Evolutionary conservation across 2,888 invertebrate species (phyloP).

Genomic region (Acrobeloides nanus): DNA sequence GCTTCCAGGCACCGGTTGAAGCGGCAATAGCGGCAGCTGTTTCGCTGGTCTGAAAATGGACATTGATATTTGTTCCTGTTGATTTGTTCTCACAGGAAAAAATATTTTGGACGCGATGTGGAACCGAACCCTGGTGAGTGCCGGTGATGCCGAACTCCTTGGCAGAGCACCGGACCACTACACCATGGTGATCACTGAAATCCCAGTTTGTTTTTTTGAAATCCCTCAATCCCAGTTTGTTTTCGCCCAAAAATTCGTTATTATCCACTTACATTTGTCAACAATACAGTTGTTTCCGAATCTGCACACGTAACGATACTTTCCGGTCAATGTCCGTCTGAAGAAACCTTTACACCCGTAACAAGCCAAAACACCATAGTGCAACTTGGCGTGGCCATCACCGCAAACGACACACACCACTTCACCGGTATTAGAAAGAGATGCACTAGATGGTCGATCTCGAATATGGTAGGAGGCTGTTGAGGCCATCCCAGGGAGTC

Average conservation of each 20-base stretch:
- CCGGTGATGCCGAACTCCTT: too few species aligned
- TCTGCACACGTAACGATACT: slow-evolving; percentile 42
- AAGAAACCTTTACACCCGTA: slow-evolving; percentile 36
- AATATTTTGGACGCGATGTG: neutral
- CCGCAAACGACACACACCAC: slow-evolving; percentile 50
- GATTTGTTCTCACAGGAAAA: slow-evolving; percentile 2
- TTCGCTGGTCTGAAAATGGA: slow-evolving; percentile 38
- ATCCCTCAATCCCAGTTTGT: slow-evolving; percentile 1
- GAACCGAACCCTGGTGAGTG: too few species aligned
- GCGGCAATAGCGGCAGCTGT: slow-evolving; percentile 49
- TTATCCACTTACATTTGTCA: slow-evolving; percentile 50
- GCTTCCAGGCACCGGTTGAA: slow-evolving; percentile 49
- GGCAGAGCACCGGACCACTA: too few species aligned
- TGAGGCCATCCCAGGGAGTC: slow-evolving; percentile 11
- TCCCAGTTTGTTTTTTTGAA: too few species aligned
- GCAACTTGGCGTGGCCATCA: slow-evolving; percentile 47
- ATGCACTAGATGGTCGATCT: slow-evolving; percentile 8
- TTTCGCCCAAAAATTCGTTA: slow-evolving; percentile 7
- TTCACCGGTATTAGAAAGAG: slow-evolving; percentile 19
- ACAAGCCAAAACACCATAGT: slow-evolving; percentile 39
- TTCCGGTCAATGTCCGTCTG: slow-evolving; percentile 45
- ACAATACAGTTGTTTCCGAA: slow-evolving; percentile 52
- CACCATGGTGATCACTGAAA: too few species aligned
- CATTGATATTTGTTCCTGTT: neutral
- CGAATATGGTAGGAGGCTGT: slow-evolving; percentile 18